Base-by-base conservation (phyloP, 1,140 invertebrate species). In the Papilio dardanus region DNA sequence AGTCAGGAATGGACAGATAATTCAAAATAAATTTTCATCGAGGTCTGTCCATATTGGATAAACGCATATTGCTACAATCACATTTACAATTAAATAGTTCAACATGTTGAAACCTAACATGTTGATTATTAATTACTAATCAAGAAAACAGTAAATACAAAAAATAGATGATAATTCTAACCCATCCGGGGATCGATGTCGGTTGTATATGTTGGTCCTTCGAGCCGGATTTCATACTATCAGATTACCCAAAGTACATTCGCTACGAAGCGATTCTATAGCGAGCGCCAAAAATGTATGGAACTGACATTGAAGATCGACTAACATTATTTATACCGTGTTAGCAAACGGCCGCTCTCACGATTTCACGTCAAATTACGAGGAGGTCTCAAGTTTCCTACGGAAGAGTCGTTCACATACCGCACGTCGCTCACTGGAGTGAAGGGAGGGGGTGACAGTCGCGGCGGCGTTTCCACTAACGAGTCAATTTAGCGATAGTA, bases 401-500 rank as follows among this genome's bases (percentile, higher is more conserved):
- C 19, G 62, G 31, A 66, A 68, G 66, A 68, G 35, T 19, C 33
- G 35, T 40, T 40, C 66, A 37, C 16, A 8, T 68, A 12, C 65
- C 58, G 54, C 8, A 4, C 33, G 33, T 68, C 33, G 40, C 19
- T 68, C 33, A 68, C 31, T 19, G 16, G 16, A 12, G 46, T 2
- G 28, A 12, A 14, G 35, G 10, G 19, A n/a, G 28, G 71, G 30
- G 37, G 30, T 71, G 73, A 65, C 69, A 77, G 71, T 16, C 71
- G 31, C 66, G 58, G 58, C 46, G 77, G 66, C 33, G 33, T 82
- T 79, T 78, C 77, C 74, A 77, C 81, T 83, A 85, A 86, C 85
- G 82, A 87, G 83, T 88, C 87, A 88, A 88, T 88, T 88, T 42
- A 37, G 67, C 35, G 71, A 66, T 79, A 77, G 75, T 54, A 75